These are phyloP conservation scores for Podarcis cretensis DNA, from an alignment of 2,113 vertebrate genomes.

Conservation along the genomic window DNA sequence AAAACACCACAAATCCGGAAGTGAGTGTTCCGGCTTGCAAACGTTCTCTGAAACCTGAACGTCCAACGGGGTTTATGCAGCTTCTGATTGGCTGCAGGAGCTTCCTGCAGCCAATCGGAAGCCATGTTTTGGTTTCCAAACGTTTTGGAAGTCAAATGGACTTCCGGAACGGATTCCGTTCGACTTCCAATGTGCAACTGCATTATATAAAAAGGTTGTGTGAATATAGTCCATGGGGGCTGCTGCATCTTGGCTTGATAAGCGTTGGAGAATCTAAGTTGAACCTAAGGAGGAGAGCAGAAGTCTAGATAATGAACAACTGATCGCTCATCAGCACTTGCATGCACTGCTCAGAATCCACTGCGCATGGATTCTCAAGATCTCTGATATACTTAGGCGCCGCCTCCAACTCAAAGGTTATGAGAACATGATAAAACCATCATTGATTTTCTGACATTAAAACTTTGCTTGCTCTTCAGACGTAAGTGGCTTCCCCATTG, in stretches of 20 bases:
- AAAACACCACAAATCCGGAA: too few species aligned
- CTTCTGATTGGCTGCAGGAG: too few species aligned
- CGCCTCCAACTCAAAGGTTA: conserved; percentile 40
- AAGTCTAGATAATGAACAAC: conserved; percentile 55
- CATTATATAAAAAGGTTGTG: conserved; percentile 37
- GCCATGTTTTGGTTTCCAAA: too few species aligned
- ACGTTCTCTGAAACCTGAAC: too few species aligned
- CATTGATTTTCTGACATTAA: conserved; percentile 44
- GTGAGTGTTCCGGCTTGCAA: too few species aligned
- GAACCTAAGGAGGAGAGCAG: conserved; percentile 28
- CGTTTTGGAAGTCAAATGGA: too few species aligned
- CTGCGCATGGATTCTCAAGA: conserved; percentile 19
- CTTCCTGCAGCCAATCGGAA: too few species aligned
- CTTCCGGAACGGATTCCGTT: too few species aligned
- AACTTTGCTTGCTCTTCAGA: conserved; percentile 25
- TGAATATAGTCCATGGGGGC: conserved; percentile 46
- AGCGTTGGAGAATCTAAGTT: background rate
- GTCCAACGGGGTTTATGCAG: too few species aligned
- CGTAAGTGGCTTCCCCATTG: conserved; percentile 1
- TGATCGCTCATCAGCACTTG: conserved; percentile 17
- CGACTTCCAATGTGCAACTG: too few species aligned
- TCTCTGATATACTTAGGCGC: conserved; percentile 33
- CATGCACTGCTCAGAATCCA: conserved; percentile 37
- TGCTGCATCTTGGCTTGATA: conserved; percentile 46
- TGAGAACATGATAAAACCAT: conserved; percentile 31